Conservation (phyloP, 2,113 vertebrate genomes). For the Ahaetulla prasina region DNA sequence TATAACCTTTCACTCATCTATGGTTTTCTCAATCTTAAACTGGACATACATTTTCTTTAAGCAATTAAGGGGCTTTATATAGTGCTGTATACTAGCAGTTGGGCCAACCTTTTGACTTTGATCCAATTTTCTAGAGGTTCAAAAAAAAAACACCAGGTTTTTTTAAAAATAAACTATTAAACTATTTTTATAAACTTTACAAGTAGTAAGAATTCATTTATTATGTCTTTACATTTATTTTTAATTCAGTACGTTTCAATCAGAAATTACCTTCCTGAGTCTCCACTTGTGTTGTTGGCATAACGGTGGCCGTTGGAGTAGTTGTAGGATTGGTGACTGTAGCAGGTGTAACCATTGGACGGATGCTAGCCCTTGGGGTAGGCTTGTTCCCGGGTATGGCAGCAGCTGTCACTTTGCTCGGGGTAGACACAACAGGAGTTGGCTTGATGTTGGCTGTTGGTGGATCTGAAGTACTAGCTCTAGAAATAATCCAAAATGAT, state of each 20-base stretch:
- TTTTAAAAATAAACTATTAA: too few relatives aligned
- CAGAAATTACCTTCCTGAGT: slow-evolving; percentile 84
- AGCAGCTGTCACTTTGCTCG: slow-evolving; percentile 87
- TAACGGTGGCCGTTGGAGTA: slow-evolving; percentile 95
- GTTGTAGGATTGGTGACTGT: slow-evolving; percentile 86
- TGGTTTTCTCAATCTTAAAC: not conserved
- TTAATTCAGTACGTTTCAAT: not conserved
- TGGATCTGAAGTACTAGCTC: slow-evolving; percentile 89
- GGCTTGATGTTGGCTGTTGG: slow-evolving; percentile 98
- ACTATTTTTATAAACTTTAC: too few relatives aligned
- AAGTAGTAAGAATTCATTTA: not conserved
- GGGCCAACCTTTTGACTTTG: not conserved
- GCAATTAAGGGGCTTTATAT: too few relatives aligned
- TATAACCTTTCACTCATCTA: not conserved
- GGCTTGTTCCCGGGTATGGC: slow-evolving; percentile 91
- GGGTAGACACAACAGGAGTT: slow-evolving; percentile 89
- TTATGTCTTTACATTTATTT: not conserved
- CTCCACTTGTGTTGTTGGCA: slow-evolving; percentile 97
- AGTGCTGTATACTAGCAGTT: not conserved
- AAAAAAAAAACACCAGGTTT: not conserved
- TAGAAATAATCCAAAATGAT: slow-evolving; percentile 56
- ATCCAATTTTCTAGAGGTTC: not conserved
- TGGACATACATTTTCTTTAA: not conserved
- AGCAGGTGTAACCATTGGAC: slow-evolving; percentile 96
- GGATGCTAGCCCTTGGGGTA: slow-evolving; percentile 94